These are phyloP conservation scores for Cantharis rufa DNA, from an alignment of 2,888 invertebrate genomes.

Conservation along the genomic window DNA sequence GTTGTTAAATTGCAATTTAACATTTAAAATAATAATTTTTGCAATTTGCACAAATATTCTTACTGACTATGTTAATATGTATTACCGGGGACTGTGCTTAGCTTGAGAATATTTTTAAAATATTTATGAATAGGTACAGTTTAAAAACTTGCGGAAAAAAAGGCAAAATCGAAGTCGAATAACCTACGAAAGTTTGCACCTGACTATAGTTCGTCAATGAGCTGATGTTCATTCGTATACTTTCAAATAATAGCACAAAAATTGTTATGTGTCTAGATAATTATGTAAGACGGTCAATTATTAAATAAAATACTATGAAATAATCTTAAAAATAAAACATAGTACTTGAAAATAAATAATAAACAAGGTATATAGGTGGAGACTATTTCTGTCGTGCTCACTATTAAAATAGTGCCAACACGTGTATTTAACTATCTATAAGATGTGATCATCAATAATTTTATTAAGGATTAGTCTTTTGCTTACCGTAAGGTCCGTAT, in stretches of 20 bases:
- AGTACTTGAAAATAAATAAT: neutral
- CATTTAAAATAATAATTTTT: no score
- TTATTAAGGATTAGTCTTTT: neutral
- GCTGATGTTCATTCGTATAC: neutral
- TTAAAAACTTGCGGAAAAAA: no score
- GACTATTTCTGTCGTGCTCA: conserved; percentile 5
- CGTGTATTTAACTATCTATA: conserved; percentile 7
- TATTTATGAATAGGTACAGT: no score
- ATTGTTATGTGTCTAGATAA: neutral
- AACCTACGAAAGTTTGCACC: neutral
- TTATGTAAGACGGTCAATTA: conserved; percentile 1
- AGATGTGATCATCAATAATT: conserved; percentile 15
- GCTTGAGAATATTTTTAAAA: no score
- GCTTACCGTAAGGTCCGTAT: conserved; percentile 76
- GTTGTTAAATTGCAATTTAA: no score
- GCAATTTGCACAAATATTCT: no score
- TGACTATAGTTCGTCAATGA: neutral
- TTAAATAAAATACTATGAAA: neutral
- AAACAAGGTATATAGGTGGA: neutral
- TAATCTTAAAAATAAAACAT: neutral
- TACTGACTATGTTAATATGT: no score
- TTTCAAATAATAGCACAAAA: neutral
- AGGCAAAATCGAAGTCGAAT: no score
- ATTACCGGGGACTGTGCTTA: no score
- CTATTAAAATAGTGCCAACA: conserved; percentile 10